Evolutionary conservation across 2,797 vertebrate species (phyloP), one percentile per base, ranked within the genome.

Genomic region (Coilia nasus): DNA sequence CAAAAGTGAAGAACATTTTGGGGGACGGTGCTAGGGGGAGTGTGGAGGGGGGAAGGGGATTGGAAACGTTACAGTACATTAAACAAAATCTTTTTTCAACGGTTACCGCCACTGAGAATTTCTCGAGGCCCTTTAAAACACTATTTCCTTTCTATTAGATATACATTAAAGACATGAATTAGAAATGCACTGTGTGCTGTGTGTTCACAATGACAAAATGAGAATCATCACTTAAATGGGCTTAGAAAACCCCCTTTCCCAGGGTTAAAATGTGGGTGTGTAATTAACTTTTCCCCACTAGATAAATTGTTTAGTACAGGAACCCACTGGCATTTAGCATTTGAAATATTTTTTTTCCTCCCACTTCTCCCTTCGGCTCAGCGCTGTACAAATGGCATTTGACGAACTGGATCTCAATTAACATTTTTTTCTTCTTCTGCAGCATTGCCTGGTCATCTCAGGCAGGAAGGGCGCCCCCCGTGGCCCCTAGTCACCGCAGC

Each of bases 211-310:
- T n/a, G n/a, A n/a, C n/a, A n/a, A n/a, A n/a, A n/a, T n/a, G n/a
- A n/a, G n/a, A n/a, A n/a, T n/a, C n/a, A n/a, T n/a, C n/a, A n/a
- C n/a, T n/a, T n/a, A 7, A 82, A 83, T 82, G 71, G 62, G 56
- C 56, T 71, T 14, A 47, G 56, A 59, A 71, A 35, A 31, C 50
- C 41, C 75, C 5, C 60, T 80, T 83, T 44, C 56, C 84, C 84
- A 67, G 86, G 82, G 87, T 85, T 85, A 86, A 87, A 89, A 81
- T 71, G 31, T 2, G 82, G 85, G 88, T 81, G 82, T 78, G 83
- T 89, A 87, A 89, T 89, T 87, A 89, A 85, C 81, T 86, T 84
- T 84, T 88, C 82, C 85, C 83, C 81, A 41, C 83, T 81, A 75
- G 83, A 81, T 54, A 41, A 54, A 82, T 86, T 87, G 64, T 85